Conservation (phyloP, 2,797 vertebrate genomes). For the Macropodus opercularis region DNA sequence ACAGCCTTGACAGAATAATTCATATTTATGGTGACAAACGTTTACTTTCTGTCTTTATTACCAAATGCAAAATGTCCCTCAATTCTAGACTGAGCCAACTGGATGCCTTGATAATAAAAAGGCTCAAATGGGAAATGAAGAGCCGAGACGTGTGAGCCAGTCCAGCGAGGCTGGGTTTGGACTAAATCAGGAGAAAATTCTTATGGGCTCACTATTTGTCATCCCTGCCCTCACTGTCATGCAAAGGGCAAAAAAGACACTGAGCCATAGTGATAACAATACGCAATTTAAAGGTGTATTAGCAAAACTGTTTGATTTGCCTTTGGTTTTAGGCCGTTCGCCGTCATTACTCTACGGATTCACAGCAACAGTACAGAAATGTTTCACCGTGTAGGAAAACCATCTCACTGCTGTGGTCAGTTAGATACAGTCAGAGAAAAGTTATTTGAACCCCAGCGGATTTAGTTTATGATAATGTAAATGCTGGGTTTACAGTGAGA, state of each 20-base stretch:
- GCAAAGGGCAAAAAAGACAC: conserved; percentile 37
- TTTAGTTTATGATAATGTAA: too few species aligned
- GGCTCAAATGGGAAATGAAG: conserved; percentile 41
- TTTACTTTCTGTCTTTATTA: conserved; percentile 36
- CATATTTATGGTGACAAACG: conserved; percentile 31
- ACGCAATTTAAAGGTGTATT: conserved; percentile 28
- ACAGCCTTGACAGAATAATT: conserved; percentile 29
- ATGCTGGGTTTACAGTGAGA: too few species aligned
- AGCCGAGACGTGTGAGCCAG: conserved; percentile 34
- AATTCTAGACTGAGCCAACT: conserved; percentile 35
- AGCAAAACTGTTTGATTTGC: conserved; percentile 17
- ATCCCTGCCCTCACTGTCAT: conserved; percentile 22
- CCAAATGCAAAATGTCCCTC: conserved; percentile 39
- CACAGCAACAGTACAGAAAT: too few species aligned
- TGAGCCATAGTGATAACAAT: conserved; percentile 13
- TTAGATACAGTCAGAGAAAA: too few species aligned
- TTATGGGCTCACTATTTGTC: conserved; percentile 42
- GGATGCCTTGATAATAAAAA: conserved; percentile 37
- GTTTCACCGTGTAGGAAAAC: too few species aligned
- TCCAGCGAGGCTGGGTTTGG: conserved; percentile 31
- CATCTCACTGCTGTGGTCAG: too few species aligned
- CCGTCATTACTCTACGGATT: neutral
- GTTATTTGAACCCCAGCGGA: too few species aligned
- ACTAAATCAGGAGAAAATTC: conserved; percentile 46
- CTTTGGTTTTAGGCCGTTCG: conserved; percentile 20